A percentile compares a stretch with the other conserved stretches of the same genome.
phyloP scores from a whole-genome alignment of 2,888 invertebrate genomes.

The Synergus gifuensis region DNA sequence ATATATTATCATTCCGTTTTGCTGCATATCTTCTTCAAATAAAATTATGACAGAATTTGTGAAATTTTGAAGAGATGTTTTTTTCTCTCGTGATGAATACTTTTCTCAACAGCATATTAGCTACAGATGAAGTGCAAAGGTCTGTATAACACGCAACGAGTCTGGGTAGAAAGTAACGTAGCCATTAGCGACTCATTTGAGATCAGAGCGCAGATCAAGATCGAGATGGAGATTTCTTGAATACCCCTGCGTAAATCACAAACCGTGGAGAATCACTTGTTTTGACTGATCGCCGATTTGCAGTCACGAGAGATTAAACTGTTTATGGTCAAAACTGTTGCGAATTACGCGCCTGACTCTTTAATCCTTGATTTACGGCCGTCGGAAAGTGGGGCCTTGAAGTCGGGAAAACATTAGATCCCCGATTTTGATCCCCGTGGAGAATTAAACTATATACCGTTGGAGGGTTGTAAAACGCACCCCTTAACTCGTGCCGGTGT shows the following conservation, averaged over 20 bases:
- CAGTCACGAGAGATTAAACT: conserved; percentile 72
- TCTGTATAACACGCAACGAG: not conserved
- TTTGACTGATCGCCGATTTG: conserved; percentile 73
- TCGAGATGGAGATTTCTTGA: not conserved
- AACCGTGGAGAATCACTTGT: conserved; percentile 74
- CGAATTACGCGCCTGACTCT: conserved; percentile 71
- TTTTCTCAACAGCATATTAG: not conserved
- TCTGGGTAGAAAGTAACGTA: not conserved
- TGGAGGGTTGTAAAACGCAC: conserved; percentile 55
- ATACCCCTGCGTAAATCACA: conserved; percentile 41
- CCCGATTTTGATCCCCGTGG: conserved; percentile 72
- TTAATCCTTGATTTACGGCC: conserved; percentile 76
- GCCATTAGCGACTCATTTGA: not conserved
- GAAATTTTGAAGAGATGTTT: not conserved
- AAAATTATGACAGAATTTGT: not conserved
- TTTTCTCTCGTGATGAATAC: not conserved
- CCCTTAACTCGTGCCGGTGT: conserved; percentile 64
- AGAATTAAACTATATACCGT: conserved; percentile 68
- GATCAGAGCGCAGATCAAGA: conserved; percentile 17
- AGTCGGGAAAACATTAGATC: conserved; percentile 49
- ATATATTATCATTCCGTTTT: no score
- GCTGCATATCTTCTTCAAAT: no score
- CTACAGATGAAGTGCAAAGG: not conserved
- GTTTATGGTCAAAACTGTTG: conserved; percentile 74
- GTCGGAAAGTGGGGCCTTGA: conserved; percentile 45